Base-by-base conservation (phyloP, 2,797 vertebrate species). In the Salarias fasciatus region DNA sequence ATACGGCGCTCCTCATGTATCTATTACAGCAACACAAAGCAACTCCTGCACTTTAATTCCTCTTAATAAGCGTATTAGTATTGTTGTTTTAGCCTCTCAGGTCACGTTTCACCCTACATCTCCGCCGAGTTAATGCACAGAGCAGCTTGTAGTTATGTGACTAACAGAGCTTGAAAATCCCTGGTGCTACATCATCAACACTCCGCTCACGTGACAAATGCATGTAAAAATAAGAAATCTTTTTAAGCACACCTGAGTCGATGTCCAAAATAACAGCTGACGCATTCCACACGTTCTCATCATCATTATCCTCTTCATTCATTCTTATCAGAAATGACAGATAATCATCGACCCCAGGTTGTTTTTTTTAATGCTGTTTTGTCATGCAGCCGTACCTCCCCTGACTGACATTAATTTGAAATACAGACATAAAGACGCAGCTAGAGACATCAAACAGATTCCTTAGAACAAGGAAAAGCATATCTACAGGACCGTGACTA, bases 241-340 rank as follows among this genome's bases (percentile, higher is more conserved):
- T 3, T 6, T 5, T 1, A 14, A 47, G 14, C 29, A 13, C 86
- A 94, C 92, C 91, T 92, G 91, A 84, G 68, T 93, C 89, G 75
- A 94, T 93, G 86, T 94, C 92, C 88, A 93, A 72, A 80, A 94
- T 91, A 56, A 91, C 91, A 14, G 74, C 88, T 0, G 66, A 67
- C 28, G 87, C 91, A 67, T 94, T 94, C 91, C 91, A 94, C 71
- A 93, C 87, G 9, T 86, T 72, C 1, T 69, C 61, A 56, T 92
- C 87, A 56, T 82, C 65, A 53, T 87, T 80, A 65, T 80, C 69
- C 48, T 45, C 70, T 45, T 76, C 53, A 29, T 69, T 55, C 70
- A 72, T 88, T 78, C 77, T 43, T 15, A 58, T 78, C 46, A 63
- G 67, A 65, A 78, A 77, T 69, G 64, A 76, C 30, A 66, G 45